Conservation (phyloP, 1,140 invertebrate species). For the honey bee (Apis mellifera) region Amel_HAv3.1 CM009942.2:10633501-10634000, state of each 20-base stretch:
- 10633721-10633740: neutral
- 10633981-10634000: slow-evolving; percentile 11
- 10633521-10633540: too few species aligned
- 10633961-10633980: neutral
- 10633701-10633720: slow-evolving; percentile 19
- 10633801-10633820: neutral
- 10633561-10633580: too few species aligned
- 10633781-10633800: slow-evolving; percentile 10
- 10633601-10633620: slow-evolving; percentile 24
- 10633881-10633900: slow-evolving; percentile 41
- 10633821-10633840: neutral
- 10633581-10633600: neutral
- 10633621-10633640: too few species aligned
- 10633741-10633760: neutral
- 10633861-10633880: neutral
- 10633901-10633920: slow-evolving; percentile 3
- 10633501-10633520: too few species aligned
- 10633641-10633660: neutral
- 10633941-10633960: neutral
- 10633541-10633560: too few species aligned
- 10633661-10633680: neutral
- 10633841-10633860: slow-evolving; percentile 35
- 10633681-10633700: slow-evolving; percentile 23
- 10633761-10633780: slow-evolving; percentile 7
- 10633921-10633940: neutral